Base-by-base conservation (phyloP, 2,797 vertebrate species). In the Synaphobranchus kaupii region DNA sequence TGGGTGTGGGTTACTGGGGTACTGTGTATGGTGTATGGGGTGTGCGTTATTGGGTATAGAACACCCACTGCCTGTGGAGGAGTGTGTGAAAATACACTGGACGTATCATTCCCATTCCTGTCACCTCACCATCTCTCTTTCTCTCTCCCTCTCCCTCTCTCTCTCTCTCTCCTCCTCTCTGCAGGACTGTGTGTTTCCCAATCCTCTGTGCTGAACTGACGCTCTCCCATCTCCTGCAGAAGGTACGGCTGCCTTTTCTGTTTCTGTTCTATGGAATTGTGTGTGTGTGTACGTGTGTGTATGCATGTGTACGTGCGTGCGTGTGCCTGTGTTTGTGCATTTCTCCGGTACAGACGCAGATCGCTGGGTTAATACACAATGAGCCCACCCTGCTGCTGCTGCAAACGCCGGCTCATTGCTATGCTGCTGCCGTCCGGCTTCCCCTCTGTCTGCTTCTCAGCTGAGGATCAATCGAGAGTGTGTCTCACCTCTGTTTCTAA, bases 31-130 rank as follows among this genome's bases (percentile, higher is more conserved):
- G 39, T 17, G 34, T 78, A 78, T 22, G 5, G 34, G 68, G 28
- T 44, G 15, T 78, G 39, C 31, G n/a, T 20, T 39, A 71, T 39
- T 5, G 6, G 20, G 20, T n/a, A 81, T 50, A 7, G 78, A 50
- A 47, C 13, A 50, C 44, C 44, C 92, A 90, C 93, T 93, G 93
- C 92, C 47, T 81, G 7, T 50, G 47, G 7, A 48, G 4, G 25
- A 81, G 71, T 50, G 68, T 76, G 78, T 81, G 10, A 50, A 50
- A 6, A 81, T 22, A 81, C 25, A 81, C 7, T 81, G 78, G 78
- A 22, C 34, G 47, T 39, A 15, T 28, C 25, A 83, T 78, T 91
- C 83, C 87, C 85, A 87, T 86, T 87, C 87, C 84, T 87, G 88
- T 90, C 86, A 52, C 76, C 76, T 89, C 89, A 87, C 89, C 83